phyloP scores from a whole-genome alignment of 2,888 invertebrate species.

The Erebia ligea region DNA sequence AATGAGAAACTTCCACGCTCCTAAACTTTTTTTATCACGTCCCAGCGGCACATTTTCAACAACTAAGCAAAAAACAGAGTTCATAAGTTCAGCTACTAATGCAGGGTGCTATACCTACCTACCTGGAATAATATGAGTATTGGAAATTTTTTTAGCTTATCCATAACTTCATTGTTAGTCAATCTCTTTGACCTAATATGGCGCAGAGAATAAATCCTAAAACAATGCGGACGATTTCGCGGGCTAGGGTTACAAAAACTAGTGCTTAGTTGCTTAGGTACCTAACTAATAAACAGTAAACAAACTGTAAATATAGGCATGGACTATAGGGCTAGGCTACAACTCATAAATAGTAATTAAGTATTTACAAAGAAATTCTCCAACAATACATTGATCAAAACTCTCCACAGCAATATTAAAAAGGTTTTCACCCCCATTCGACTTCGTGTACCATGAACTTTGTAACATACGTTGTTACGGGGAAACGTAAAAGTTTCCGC shows the following conservation, averaged over 20 bases:
- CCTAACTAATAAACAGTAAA: no score
- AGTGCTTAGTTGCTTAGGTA: no score
- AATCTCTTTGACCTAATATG: not conserved
- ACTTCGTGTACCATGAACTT: slow-evolving; percentile 23
- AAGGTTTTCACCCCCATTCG: slow-evolving; percentile 16
- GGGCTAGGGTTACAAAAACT: not conserved
- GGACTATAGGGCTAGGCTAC: no score
- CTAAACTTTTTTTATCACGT: slow-evolving; percentile 16
- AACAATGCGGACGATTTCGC: not conserved
- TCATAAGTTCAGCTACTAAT: slow-evolving; percentile 3
- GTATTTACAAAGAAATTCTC: not conserved
- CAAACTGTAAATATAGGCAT: no score
- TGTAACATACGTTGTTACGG: slow-evolving; percentile 24
- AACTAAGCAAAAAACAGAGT: slow-evolving; percentile 1
- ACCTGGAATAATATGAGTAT: no score
- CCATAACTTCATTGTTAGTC: no score
- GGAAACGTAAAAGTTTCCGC: slow-evolving; percentile 12
- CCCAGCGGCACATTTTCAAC: slow-evolving; percentile 9
- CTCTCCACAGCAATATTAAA: slow-evolving; percentile 19
- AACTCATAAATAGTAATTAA: not conserved
- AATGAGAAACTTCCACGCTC: slow-evolving; percentile 9
- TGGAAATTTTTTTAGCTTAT: no score
- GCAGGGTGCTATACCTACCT: no score
- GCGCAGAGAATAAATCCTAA: not conserved
- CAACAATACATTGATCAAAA: slow-evolving; percentile 14